Conservation (phyloP, 2,888 invertebrate species). For the Melinaea menophilus region DNA sequence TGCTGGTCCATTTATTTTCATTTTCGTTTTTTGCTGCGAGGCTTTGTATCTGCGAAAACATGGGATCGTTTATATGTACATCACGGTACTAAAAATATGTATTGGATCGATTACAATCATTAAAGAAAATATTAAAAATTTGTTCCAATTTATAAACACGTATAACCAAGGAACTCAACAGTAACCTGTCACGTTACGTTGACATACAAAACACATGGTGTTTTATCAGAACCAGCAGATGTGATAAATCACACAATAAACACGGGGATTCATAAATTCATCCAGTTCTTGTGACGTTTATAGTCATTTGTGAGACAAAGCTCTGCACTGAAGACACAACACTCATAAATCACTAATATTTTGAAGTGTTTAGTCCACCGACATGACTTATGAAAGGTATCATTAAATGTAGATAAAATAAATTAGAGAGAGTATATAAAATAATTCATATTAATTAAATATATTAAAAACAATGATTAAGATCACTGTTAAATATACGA, state of each 20-base stretch:
- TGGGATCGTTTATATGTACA: not conserved
- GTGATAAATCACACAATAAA: slow-evolving; percentile 19
- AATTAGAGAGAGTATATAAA: too few relatives aligned
- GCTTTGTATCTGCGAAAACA: not conserved
- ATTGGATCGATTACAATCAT: too few relatives aligned
- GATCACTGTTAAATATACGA: too few relatives aligned
- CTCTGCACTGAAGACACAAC: slow-evolving; percentile 9
- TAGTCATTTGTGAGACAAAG: slow-evolving; percentile 22
- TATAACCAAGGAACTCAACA: not conserved
- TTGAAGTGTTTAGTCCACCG: not conserved
- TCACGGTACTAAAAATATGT: not conserved
- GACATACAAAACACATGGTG: not conserved
- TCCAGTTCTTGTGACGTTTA: slow-evolving; percentile 22
- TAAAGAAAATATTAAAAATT: too few relatives aligned
- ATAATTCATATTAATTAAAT: too few relatives aligned
- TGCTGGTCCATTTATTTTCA: slow-evolving; percentile 5
- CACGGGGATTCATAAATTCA: slow-evolving; percentile 23
- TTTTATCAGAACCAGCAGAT: slow-evolving; percentile 1
- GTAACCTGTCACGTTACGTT: not conserved
- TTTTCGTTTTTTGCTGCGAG: slow-evolving; percentile 1
- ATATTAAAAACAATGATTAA: too few relatives aligned
- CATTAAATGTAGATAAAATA: too few relatives aligned
- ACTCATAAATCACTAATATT: slow-evolving; percentile 12
- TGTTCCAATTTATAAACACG: too few relatives aligned
- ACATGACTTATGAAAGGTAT: too few relatives aligned